These are phyloP conservation scores for Philopedon plagiatum DNA, from an alignment of 2,888 invertebrate species.

Conservation along the genomic window DNA sequence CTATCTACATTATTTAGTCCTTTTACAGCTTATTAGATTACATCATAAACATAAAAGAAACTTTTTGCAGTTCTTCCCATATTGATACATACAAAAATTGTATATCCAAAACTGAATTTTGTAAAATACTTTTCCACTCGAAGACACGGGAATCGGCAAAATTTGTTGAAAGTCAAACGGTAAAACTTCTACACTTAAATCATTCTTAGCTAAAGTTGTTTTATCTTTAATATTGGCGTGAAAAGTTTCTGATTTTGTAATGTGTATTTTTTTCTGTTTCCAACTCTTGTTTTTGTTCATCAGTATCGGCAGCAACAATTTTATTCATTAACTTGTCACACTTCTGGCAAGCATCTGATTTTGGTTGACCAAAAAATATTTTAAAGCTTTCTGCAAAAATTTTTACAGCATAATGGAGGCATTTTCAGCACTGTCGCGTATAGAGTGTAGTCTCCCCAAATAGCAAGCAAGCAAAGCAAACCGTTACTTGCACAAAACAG, in stretches of 20 bases:
- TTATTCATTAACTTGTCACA: slow-evolving; percentile 12
- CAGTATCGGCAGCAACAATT: slow-evolving; percentile 14
- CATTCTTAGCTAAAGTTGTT: slow-evolving; percentile 36
- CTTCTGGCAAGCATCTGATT: slow-evolving; percentile 14
- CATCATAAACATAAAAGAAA: slow-evolving; percentile 51
- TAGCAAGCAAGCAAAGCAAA: no score
- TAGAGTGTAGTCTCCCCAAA: no score
- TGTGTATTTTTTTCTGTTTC: slow-evolving; percentile 36
- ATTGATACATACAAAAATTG: slow-evolving; percentile 54
- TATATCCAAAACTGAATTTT: slow-evolving; percentile 50
- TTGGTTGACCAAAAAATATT: slow-evolving; percentile 20
- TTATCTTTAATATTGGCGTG: slow-evolving; percentile 38
- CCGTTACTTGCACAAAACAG: no score
- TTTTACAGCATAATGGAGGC: no score
- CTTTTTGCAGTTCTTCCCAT: slow-evolving; percentile 46
- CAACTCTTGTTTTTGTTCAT: slow-evolving; percentile 29
- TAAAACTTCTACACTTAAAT: slow-evolving; percentile 36
- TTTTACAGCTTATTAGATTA: slow-evolving; percentile 37
- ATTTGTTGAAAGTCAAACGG: slow-evolving; percentile 53
- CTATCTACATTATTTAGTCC: slow-evolving; percentile 46
- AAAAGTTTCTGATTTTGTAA: slow-evolving; percentile 36
- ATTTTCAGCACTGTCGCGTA: no score
- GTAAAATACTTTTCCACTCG: slow-evolving; percentile 51
- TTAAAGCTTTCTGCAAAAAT: slow-evolving; percentile 18
- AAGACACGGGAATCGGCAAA: slow-evolving; percentile 50